Evolutionary conservation across 2,888 invertebrate genomes (phyloP).

Genomic region (Ferdinandea cuprea): DNA sequence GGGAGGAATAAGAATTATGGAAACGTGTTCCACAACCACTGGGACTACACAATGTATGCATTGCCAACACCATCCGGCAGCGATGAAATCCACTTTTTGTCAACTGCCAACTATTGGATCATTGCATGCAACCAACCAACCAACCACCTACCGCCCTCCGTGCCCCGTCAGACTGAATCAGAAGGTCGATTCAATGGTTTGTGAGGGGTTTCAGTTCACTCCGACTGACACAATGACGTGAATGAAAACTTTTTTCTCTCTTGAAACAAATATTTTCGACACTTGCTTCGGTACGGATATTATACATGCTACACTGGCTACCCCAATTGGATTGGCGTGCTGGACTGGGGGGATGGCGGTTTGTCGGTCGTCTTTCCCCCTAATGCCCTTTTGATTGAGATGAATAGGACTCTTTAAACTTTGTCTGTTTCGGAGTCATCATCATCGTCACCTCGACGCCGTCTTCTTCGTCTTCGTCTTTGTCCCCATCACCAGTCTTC

Average conservation of each 20-base stretch:
- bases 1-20: conserved; percentile 74
- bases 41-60: conserved; percentile 25
- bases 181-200: conserved; percentile 55
- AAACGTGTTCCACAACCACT: conserved; percentile 49
- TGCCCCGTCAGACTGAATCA: background rate
- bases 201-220: conserved; percentile 8
- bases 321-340: background rate
- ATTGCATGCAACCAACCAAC: too few species aligned
- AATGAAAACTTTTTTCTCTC: conserved; percentile 30
- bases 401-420: conserved; percentile 67
- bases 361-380: conserved; percentile 2
- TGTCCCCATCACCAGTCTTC: conserved; percentile 13
- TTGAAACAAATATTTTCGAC: conserved; percentile 45
- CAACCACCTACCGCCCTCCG: background rate
- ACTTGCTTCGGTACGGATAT: conserved; percentile 2
- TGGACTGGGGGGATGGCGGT: background rate
- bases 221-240: conserved; percentile 36
- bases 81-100: conserved; percentile 65
- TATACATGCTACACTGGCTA: conserved; percentile 13
- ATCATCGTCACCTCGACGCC: conserved; percentile 32
- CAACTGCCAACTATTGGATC: conserved; percentile 65
- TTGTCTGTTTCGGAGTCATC: conserved; percentile 38
- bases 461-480: background rate
- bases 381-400: conserved; percentile 69
- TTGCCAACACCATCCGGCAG: conserved; percentile 30